phyloP scores from a whole-genome alignment of 2,797 vertebrate species.

The Ispidina lecontei region DNA sequence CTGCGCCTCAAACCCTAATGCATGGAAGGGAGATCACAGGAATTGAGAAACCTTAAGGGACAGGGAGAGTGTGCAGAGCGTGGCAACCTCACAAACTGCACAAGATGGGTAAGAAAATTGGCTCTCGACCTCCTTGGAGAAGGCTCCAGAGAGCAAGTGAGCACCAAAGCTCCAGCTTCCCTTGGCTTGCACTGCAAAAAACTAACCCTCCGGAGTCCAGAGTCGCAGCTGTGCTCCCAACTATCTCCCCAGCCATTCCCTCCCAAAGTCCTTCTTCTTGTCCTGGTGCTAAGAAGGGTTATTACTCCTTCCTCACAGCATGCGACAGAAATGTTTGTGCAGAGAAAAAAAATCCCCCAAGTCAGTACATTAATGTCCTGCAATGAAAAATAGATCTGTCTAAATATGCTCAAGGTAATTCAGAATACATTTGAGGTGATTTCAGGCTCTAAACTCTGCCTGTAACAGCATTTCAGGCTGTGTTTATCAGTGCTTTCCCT shows the following conservation, averaged over 20 bases:
- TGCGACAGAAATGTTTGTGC: constrained; percentile 66
- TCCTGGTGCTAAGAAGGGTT: constrained; percentile 30
- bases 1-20: background rate
- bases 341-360: constrained; percentile 47
- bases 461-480: constrained; percentile 34
- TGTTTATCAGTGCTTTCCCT: constrained; percentile 46
- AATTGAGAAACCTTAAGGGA: background rate
- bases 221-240: background rate
- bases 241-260: background rate
- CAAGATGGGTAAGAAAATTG: background rate
- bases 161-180: background rate
- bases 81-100: rapidly evolving
- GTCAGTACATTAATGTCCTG: constrained; percentile 73
- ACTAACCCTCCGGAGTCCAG: background rate
- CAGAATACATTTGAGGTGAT: constrained; percentile 69
- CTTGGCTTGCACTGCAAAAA: background rate
- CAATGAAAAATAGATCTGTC: constrained; percentile 73
- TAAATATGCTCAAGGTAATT: constrained; percentile 75
- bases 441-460: constrained; percentile 58
- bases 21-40: background rate
- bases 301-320: constrained; percentile 43
- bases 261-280: background rate
- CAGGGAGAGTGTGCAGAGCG: background rate
- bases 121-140: background rate
- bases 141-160: background rate